Conservation (phyloP, 2,797 vertebrate species). For the Silurus aristotelis region DNA sequence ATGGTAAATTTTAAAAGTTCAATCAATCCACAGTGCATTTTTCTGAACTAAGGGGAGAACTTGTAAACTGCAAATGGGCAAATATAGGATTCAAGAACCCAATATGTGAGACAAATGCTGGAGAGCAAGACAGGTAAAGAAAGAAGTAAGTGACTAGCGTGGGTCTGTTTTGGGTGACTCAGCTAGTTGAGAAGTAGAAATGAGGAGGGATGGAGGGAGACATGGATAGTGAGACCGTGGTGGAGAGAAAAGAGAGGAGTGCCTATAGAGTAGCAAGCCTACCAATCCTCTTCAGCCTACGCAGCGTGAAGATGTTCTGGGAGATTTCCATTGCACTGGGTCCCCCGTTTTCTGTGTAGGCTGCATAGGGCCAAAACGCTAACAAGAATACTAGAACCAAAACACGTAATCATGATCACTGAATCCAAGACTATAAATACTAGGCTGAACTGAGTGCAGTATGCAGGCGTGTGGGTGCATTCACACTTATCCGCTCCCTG, state of each 20-base stretch:
- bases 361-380: constrained; percentile 8
- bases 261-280: constrained; percentile 2
- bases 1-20: too few species aligned
- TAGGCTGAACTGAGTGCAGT: constrained; percentile 3
- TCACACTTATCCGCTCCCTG: not conserved
- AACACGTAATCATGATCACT: constrained; percentile 27
- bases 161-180: constrained; percentile 38
- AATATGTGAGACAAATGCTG: not conserved
- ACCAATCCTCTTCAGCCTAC: constrained; percentile 30
- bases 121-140: not conserved
- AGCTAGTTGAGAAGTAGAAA: constrained; percentile 26
- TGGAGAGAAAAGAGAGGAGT: constrained; percentile 14
- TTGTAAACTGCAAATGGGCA: too few species aligned
- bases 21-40: too few species aligned
- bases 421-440: constrained; percentile 22
- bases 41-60: too few species aligned
- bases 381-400: constrained; percentile 25
- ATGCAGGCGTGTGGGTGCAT: constrained; percentile 15
- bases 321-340: constrained; percentile 22
- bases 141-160: constrained; percentile 11
- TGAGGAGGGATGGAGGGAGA: constrained; percentile 9
- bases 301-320: constrained; percentile 3
- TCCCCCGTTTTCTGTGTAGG: constrained; percentile 31
- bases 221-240: not conserved
- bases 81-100: too few species aligned